Evolutionary conservation across 1,140 invertebrate species (phyloP).

Genomic region (Tetragonula clypearis): DNA sequence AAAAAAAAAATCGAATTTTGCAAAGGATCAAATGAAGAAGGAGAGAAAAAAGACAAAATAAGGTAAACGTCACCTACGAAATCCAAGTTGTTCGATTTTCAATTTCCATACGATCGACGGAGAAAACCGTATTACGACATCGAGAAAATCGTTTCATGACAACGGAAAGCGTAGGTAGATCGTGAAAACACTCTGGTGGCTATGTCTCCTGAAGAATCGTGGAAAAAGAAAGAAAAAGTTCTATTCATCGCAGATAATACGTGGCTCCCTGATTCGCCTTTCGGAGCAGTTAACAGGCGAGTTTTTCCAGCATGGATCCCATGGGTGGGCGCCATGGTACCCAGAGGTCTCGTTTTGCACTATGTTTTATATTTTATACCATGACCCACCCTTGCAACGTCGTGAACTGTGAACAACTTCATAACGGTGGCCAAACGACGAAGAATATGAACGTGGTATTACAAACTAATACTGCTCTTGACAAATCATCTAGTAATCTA

Average conservation of each 20-base stretch:
- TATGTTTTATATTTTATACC: constrained; percentile 79
- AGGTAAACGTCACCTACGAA: neutral
- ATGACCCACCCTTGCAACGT: constrained; percentile 54
- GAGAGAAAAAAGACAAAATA: neutral
- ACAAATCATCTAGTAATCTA: constrained; percentile 9
- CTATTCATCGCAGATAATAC: constrained; percentile 18
- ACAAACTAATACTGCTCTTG: neutral
- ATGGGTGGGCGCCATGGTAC: constrained; percentile 76
- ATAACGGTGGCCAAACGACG: constrained; percentile 40
- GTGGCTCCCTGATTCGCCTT: constrained; percentile 49
- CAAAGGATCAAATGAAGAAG: neutral
- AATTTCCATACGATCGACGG: neutral
- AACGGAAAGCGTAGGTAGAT: constrained; percentile 1
- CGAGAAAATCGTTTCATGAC: constrained; percentile 1
- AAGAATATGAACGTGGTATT: constrained; percentile 16
- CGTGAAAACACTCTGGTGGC: constrained; percentile 23
- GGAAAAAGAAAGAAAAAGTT: neutral
- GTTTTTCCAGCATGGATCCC: constrained; percentile 78
- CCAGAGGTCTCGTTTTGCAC: constrained; percentile 77
- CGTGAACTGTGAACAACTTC: constrained; percentile 35
- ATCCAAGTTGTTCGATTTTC: constrained; percentile 7
- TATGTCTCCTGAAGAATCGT: constrained; percentile 18
- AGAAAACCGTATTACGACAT: too few species aligned
- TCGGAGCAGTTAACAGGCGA: constrained; percentile 76
- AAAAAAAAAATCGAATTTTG: neutral